These are phyloP conservation scores for Bombycilla garrulus DNA, from an alignment of 2,113 vertebrate genomes.

Conservation along the genomic window DNA sequence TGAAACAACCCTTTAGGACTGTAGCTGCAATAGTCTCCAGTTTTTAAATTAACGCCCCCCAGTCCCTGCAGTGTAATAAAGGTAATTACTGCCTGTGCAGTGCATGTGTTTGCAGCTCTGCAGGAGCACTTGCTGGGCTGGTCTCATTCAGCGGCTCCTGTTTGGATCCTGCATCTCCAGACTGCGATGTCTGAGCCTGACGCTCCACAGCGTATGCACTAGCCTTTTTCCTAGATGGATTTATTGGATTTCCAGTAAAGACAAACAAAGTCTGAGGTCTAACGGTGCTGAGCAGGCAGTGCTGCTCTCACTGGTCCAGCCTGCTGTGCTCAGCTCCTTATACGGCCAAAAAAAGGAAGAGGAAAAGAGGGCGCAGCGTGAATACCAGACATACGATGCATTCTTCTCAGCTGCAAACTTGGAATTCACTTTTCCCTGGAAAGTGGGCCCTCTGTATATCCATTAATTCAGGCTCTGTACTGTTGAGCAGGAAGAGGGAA, in stretches of 20 bases:
- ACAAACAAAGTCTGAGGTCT: constrained; percentile 59
- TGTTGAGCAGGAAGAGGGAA: constrained; percentile 39
- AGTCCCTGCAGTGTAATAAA: background rate
- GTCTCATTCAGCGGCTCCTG: background rate
- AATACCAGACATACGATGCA: constrained; percentile 74
- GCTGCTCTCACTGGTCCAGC: constrained; percentile 22
- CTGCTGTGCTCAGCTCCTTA: constrained; percentile 64
- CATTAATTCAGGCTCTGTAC: constrained; percentile 26
- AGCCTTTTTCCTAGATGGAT: constrained; percentile 70
- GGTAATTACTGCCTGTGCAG: background rate
- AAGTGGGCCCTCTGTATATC: constrained; percentile 27
- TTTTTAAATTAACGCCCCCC: background rate
- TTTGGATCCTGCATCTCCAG: background rate
- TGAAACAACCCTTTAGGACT: background rate
- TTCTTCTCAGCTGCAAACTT: constrained; percentile 63
- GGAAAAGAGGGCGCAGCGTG: constrained; percentile 5
- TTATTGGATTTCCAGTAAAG: constrained; percentile 74
- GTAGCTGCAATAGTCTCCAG: background rate
- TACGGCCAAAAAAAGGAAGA: constrained; percentile 67
- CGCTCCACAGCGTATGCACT: background rate
- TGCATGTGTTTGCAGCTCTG: background rate
- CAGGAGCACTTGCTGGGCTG: background rate
- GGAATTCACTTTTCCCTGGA: constrained; percentile 18
- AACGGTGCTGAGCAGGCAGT: background rate
- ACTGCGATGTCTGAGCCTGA: background rate